Evolutionary conservation across 1,140 invertebrate species (phyloP).

Genomic region (Mercenaria mercenaria): DNA sequence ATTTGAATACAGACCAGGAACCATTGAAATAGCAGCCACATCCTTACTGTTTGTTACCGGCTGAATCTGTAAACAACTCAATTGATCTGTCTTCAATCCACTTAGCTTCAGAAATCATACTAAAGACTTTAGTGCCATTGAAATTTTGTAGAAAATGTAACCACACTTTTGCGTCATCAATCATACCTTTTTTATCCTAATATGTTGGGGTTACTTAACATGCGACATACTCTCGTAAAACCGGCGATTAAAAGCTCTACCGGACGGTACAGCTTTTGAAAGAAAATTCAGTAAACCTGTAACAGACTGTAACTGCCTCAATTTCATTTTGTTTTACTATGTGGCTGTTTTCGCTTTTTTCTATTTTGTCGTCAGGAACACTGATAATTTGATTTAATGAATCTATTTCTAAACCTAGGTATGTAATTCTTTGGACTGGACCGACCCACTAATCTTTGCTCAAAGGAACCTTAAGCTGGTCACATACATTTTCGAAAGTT

Average conservation of each 20-base stretch:
- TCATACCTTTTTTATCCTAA: conserved; percentile 24
- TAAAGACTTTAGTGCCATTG: conserved; percentile 59
- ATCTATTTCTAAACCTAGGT: background rate
- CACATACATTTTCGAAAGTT: no score
- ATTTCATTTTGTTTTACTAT: background rate
- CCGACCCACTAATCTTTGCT: background rate
- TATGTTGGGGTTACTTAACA: conserved; percentile 13
- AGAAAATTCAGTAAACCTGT: background rate
- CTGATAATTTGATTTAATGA: background rate
- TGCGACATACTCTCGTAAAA: conserved; percentile 48
- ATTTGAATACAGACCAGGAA: no score
- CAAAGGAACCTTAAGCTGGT: background rate
- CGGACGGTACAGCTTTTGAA: no score
- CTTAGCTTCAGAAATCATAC: no score
- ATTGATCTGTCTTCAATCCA: no score
- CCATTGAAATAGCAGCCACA: no score
- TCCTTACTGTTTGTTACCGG: no score
- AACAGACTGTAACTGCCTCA: background rate
- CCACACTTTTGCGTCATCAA: background rate
- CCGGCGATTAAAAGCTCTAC: background rate
- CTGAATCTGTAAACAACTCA: no score
- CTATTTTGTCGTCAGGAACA: background rate
- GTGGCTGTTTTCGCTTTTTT: background rate
- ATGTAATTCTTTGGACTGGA: background rate
- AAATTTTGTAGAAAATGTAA: conserved; percentile 34